phyloP scores from a whole-genome alignment of 2,797 vertebrate genomes.

The Cygnus olor region DNA sequence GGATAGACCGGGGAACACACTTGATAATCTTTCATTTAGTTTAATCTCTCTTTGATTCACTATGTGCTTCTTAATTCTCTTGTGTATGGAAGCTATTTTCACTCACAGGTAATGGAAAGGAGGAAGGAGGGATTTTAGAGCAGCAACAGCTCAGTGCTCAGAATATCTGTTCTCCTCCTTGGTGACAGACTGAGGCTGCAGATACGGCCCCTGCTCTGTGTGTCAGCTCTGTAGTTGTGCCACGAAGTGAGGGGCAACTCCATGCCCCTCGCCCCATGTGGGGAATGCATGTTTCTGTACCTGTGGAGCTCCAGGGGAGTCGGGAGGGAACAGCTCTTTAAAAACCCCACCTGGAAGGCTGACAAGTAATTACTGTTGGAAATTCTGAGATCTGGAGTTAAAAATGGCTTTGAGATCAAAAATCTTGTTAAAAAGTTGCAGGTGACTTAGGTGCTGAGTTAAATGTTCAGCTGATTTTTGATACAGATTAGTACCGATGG shows the following conservation, averaged over 20 bases:
- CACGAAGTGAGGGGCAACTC: neutral
- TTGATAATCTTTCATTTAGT: neutral
- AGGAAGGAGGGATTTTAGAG: neutral
- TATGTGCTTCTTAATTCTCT: neutral
- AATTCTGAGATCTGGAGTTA: neutral
- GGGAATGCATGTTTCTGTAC: too few species aligned
- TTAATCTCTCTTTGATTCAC: neutral
- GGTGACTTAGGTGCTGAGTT: neutral
- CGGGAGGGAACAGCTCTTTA: too few species aligned
- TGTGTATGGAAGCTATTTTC: neutral
- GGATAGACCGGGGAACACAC: neutral
- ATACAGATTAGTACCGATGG: neutral
- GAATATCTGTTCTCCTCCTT: neutral
- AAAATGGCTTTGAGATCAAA: neutral
- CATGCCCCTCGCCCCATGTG: rapidly evolving
- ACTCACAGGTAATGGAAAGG: neutral
- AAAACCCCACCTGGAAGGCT: neutral
- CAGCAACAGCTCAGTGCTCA: neutral
- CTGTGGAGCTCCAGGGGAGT: neutral
- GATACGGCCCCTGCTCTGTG: rapidly evolving
- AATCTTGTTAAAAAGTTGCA: neutral
- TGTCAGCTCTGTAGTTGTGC: rapidly evolving
- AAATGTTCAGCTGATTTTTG: neutral
- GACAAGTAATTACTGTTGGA: neutral
- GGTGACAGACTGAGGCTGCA: neutral